Evolutionary conservation across 2,113 vertebrate genomes (phyloP).

Genomic region (Salminus brasiliensis): DNA sequence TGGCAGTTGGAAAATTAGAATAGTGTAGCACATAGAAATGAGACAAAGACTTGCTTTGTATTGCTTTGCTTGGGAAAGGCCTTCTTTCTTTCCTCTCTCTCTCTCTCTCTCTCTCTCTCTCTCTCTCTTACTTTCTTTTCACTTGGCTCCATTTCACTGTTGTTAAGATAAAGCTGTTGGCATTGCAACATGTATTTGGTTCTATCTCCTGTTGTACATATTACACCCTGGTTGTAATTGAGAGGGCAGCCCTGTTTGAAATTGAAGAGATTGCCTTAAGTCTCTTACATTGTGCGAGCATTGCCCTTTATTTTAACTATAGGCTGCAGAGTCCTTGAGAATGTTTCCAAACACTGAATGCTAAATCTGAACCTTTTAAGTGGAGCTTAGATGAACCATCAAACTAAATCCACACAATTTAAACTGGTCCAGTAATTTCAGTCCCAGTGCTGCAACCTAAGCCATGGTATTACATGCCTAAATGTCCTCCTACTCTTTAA

Average conservation of each 20-base stretch:
- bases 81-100: conserved; percentile 38
- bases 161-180: conserved; percentile 51
- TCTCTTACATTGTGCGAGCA: conserved; percentile 25
- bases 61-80: conserved; percentile 48
- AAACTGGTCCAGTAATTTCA: conserved; percentile 34
- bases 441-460: conserved; percentile 28
- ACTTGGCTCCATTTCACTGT: conserved; percentile 28
- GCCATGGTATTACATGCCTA: conserved; percentile 5
- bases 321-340: conserved; percentile 30
- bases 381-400: conserved; percentile 34
- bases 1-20: conserved; percentile 63
- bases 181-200: conserved; percentile 40
- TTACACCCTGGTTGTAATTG: conserved; percentile 48
- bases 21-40: conserved; percentile 54
- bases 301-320: conserved; percentile 36
- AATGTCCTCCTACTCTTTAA: conserved; percentile 29
- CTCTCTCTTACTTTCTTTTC: conserved; percentile 29
- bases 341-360: conserved; percentile 33
- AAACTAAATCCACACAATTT: conserved; percentile 42
- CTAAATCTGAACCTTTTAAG: conserved; percentile 33
- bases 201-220: conserved; percentile 40
- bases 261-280: conserved; percentile 19
- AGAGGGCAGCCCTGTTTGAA: conserved; percentile 19
- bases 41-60: conserved; percentile 70
- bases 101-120: too few species aligned